These are phyloP conservation scores for Diadophis punctatus DNA, from an alignment of 2,113 vertebrate genomes.

Conservation along the genomic window DNA sequence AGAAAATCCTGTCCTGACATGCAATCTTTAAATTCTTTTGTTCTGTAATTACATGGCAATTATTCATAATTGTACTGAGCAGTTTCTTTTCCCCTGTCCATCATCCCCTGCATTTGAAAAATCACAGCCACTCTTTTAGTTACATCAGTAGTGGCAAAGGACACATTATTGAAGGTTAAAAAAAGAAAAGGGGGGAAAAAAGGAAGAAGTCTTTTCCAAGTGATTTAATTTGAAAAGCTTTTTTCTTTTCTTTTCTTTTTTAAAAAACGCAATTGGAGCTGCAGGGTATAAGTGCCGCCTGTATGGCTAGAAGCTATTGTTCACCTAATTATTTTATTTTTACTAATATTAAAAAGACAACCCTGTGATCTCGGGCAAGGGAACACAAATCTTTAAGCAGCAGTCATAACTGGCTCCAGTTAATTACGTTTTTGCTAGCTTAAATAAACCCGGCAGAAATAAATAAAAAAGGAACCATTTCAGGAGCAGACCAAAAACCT, in stretches of 20 bases:
- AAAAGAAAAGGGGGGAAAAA: neutral
- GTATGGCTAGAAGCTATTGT: conserved; percentile 9
- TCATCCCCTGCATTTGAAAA: conserved; percentile 45
- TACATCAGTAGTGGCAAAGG: conserved; percentile 52
- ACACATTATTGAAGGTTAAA: conserved; percentile 30
- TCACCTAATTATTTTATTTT: conserved; percentile 26
- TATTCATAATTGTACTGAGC: conserved; percentile 55
- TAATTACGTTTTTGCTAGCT: conserved; percentile 16
- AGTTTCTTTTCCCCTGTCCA: conserved; percentile 44
- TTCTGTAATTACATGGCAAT: conserved; percentile 66
- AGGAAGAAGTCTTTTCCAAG: conserved; percentile 27
- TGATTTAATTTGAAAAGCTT: conserved; percentile 34
- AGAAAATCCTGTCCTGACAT: conserved; percentile 49
- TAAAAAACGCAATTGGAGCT: conserved; percentile 15
- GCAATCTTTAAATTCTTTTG: conserved; percentile 63
- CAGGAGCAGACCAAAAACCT: neutral
- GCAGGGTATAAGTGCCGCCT: conserved; percentile 16
- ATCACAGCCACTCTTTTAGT: conserved; percentile 51
- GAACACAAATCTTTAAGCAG: conserved; percentile 26
- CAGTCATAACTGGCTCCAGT: conserved; percentile 10
- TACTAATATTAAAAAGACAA: conserved; percentile 24
- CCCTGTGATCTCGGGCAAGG: neutral
- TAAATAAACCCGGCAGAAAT: conserved; percentile 30
- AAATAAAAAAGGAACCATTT: conserved; percentile 31
- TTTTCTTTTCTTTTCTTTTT: neutral